Conservation (phyloP, 2,888 invertebrate genomes). For the Limnephilus lunatus region DNA sequence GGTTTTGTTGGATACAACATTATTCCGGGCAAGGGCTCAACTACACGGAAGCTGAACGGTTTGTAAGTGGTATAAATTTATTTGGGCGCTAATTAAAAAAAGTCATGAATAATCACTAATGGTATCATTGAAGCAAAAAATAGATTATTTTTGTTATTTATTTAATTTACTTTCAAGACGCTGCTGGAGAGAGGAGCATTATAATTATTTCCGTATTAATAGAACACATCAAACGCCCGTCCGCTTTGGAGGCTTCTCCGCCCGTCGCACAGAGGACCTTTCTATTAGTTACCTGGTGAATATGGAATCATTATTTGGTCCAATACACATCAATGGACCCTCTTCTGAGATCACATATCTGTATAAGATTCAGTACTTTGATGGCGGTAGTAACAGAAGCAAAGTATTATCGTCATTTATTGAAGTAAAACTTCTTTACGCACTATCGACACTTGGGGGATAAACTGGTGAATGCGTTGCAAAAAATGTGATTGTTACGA, state of each 20-base stretch:
- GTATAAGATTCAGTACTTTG: neutral
- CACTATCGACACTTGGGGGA: too few relatives aligned
- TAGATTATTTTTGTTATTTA: neutral
- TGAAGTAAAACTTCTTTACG: too few relatives aligned
- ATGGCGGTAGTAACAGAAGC: neutral
- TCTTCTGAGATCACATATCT: neutral
- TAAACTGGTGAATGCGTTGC: too few relatives aligned
- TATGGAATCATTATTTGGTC: constrained; percentile 2
- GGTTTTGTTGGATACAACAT: too few relatives aligned
- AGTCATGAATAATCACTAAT: too few relatives aligned
- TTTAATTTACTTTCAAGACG: neutral
- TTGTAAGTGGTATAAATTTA: too few relatives aligned
- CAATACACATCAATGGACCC: neutral
- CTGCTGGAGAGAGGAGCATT: neutral
- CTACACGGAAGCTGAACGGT: too few relatives aligned
- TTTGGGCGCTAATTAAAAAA: too few relatives aligned
- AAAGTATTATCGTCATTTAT: neutral
- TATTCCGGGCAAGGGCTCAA: too few relatives aligned
- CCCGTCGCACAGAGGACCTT: neutral
- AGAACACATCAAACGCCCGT: neutral
- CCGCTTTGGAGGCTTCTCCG: neutral
- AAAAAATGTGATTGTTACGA: too few relatives aligned
- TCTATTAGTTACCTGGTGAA: neutral
- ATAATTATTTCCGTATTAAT: neutral
- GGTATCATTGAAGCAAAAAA: neutral